Evolutionary conservation across 92 coral and sea anemone species (phyloP).

Genomic region (Nematostella vectensis): DNA sequence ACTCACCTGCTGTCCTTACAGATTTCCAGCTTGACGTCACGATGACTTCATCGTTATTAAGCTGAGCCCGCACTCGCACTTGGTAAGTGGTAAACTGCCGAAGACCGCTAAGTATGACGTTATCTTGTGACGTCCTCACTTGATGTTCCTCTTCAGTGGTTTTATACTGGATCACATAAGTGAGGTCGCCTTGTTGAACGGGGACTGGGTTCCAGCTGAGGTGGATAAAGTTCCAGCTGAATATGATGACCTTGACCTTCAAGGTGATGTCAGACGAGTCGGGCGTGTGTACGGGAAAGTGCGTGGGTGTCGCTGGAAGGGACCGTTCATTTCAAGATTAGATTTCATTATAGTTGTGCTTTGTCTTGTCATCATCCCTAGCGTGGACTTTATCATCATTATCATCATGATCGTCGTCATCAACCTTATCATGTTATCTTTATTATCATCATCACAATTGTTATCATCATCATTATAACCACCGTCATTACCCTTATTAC

Average conservation of each 20-base stretch:
- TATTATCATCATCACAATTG: too few species aligned
- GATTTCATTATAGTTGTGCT: too few species aligned
- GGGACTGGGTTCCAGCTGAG: conserved; percentile 21
- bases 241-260: not conserved
- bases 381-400: too few species aligned
- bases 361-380: too few species aligned
- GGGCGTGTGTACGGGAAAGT: not conserved
- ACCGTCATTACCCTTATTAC: too few species aligned
- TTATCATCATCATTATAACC: too few species aligned
- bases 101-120: conserved; percentile 13
- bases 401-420: too few species aligned
- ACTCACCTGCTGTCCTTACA: conserved; percentile 24
- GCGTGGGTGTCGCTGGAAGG: too few species aligned
- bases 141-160: conserved; percentile 6
- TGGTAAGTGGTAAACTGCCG: conserved; percentile 39
- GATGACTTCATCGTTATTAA: not conserved
- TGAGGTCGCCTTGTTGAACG: conserved; percentile 6
- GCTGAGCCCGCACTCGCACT: conserved; percentile 24
- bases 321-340: too few species aligned
- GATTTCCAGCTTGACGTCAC: conserved; percentile 13
- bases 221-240: conserved; percentile 27
- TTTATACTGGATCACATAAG: conserved; percentile 6
- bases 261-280: not conserved
- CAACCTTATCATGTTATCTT: too few species aligned
- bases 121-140: conserved; percentile 14